Evolutionary conservation across 2,797 vertebrate species (phyloP).

Genomic region (Otolemur crassicaudatus): DNA sequence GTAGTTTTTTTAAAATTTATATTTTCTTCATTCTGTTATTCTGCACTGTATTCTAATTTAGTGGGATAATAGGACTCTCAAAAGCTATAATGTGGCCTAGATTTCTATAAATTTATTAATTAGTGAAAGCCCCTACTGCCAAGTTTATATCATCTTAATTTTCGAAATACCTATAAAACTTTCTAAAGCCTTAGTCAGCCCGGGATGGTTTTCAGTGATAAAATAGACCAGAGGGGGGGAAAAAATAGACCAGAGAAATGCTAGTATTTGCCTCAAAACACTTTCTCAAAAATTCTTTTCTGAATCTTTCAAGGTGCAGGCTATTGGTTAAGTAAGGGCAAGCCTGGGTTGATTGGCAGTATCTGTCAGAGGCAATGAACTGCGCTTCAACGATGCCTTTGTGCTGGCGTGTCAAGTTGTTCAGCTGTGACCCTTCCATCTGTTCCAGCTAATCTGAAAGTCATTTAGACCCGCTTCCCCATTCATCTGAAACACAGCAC

Average conservation of each 20-base stretch:
- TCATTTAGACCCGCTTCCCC: slow-evolving; percentile 90
- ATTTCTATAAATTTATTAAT: slow-evolving; percentile 55
- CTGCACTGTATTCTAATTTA: slow-evolving; percentile 29
- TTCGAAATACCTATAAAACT: slow-evolving; percentile 62
- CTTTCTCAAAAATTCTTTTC: slow-evolving; percentile 65
- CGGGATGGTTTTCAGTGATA: slow-evolving; percentile 74
- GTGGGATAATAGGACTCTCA: neutral
- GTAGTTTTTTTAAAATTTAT: neutral
- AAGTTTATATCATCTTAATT: slow-evolving; percentile 57
- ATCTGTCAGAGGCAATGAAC: slow-evolving; percentile 93
- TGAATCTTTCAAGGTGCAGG: slow-evolving; percentile 86
- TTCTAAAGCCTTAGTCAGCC: slow-evolving; percentile 75
- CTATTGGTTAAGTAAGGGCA: slow-evolving; percentile 87
- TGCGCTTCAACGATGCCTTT: slow-evolving; percentile 92
- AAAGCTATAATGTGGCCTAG: neutral
- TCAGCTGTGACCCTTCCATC: slow-evolving; percentile 96
- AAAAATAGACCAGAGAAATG: slow-evolving; percentile 86
- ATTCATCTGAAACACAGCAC: slow-evolving; percentile 89
- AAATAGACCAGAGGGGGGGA: slow-evolving; percentile 86
- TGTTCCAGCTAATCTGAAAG: slow-evolving; percentile 95
- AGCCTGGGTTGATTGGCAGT: slow-evolving; percentile 91
- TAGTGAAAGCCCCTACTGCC: neutral
- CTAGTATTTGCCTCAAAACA: slow-evolving; percentile 84
- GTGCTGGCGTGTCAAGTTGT: slow-evolving; percentile 93
- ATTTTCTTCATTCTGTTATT: neutral